Percentiles rank a stretch among this genome's conserved stretches.
phyloP scores from a whole-genome alignment of 1,140 invertebrate species.

The Camponotus pennsylvanicus region DNA sequence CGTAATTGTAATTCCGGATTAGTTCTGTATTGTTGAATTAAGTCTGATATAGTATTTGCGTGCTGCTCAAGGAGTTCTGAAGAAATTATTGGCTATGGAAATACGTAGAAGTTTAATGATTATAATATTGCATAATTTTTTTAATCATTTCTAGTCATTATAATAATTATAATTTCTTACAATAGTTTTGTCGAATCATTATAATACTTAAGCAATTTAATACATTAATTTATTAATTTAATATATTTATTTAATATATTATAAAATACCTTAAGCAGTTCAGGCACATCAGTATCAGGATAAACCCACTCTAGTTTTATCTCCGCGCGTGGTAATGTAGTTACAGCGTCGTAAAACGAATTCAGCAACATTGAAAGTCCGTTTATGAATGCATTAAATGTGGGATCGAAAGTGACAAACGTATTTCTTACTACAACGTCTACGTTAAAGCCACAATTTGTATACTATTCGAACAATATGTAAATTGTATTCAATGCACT shows the following conservation, averaged over 20 bases:
- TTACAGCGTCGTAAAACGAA: slow-evolving; percentile 90
- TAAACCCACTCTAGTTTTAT: slow-evolving; percentile 28
- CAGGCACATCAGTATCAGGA: background rate
- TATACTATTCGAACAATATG: slow-evolving; percentile 83
- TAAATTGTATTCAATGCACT: slow-evolving; percentile 5
- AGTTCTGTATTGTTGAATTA: slow-evolving; percentile 91
- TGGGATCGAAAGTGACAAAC: slow-evolving; percentile 92
- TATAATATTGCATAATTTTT: background rate
- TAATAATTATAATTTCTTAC: background rate
- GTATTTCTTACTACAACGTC: slow-evolving; percentile 90
- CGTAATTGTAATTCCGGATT: slow-evolving; percentile 90
- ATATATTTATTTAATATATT: background rate
- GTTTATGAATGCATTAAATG: slow-evolving; percentile 91
- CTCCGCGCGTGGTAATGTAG: slow-evolving; percentile 85
- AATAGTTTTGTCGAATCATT: background rate
- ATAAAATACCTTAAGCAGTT: slow-evolving; percentile 33
- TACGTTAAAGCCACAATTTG: slow-evolving; percentile 92
- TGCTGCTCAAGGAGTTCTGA: slow-evolving; percentile 88
- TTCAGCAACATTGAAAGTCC: slow-evolving; percentile 91
- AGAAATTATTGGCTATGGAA: slow-evolving; percentile 88
- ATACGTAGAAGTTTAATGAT: slow-evolving; percentile 10
- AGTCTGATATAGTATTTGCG: slow-evolving; percentile 86
- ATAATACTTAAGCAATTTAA: background rate
- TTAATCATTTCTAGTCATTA: background rate
- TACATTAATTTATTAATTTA: background rate